Base-by-base conservation (phyloP, 2,888 invertebrate genomes). In the Apeira syringaria region DNA sequence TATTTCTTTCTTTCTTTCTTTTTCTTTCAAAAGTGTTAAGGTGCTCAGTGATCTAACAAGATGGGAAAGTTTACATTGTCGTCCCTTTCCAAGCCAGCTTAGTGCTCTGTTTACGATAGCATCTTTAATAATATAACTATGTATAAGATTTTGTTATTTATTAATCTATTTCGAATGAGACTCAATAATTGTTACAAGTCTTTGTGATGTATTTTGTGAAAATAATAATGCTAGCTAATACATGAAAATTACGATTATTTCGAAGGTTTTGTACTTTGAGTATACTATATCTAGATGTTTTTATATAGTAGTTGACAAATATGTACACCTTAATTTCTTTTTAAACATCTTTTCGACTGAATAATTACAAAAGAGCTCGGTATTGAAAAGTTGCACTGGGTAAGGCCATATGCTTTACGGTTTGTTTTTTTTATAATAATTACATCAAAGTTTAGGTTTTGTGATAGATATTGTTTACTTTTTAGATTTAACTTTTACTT, bases 101-200 rank as follows among this genome's bases (percentile, higher is more conserved):
- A 80, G 82, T 81, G 2, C 76, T 80, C 70, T 74, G 71, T 79
- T 70, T 85, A 85, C 78, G 53, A 51, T 81, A 83, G 77, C 61
- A 56, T 75, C 74, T 67, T 58, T 59, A 50, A 66, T 66, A 62
- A 68, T 69, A 68, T 59, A 76, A 68, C 39, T 53, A 65, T 76
- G n/a, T n/a, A 61, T 86, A 85, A 85, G 82, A 70, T 82, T 87
- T 85, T 86, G 87, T 87, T 87, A 87, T 87, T 87, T 87, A 87
- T 84, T 85, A 79, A 82, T 78, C 79, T 85, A 84, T 76, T 78
- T 79, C 76, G 72, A 71, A 75, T 77, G 78, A 82, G 83, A 81
- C 79, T 81, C 80, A n/a, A n/a, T 72, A 74, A 80, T 80, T 78
- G 80, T 83, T 83, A 74, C 61, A 57, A 64, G 67, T 75, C 70